phyloP scores from a whole-genome alignment of 2,113 vertebrate species.

The Ibidorhyncha struthersii region DNA sequence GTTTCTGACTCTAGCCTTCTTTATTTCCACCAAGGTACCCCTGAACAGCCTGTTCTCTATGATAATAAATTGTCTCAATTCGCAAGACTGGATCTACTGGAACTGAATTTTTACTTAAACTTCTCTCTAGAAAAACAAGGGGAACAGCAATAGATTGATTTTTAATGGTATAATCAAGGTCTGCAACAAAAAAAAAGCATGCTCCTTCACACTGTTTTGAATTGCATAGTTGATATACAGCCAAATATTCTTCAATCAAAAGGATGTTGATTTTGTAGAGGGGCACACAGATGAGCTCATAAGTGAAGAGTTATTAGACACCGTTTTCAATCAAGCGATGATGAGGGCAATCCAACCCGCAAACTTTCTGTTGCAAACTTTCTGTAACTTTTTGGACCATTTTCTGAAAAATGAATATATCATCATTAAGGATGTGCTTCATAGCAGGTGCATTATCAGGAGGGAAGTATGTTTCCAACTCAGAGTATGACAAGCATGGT shows the following conservation, averaged over 20 bases:
- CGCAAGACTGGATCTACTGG: not conserved
- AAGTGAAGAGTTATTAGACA: not conserved
- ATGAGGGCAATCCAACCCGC: not conserved
- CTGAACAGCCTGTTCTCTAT: not conserved
- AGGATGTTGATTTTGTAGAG: not conserved
- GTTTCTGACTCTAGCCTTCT: not conserved
- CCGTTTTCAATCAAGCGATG: not conserved
- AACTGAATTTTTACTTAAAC: not conserved
- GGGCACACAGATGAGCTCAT: not conserved
- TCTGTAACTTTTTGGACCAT: not conserved
- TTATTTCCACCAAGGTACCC: not conserved
- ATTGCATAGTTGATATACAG: not conserved
- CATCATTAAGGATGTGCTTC: not conserved
- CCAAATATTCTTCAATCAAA: not conserved
- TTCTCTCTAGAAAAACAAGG: not conserved
- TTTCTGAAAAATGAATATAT: not conserved
- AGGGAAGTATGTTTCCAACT: not conserved
- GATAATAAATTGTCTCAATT: not conserved
- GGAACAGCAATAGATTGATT: not conserved
- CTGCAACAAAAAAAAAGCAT: not conserved
- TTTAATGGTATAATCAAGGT: constrained; percentile 2
- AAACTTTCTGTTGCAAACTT: not conserved
- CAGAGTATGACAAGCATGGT: not conserved
- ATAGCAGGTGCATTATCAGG: not conserved
- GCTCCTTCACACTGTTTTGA: not conserved